phyloP scores from a whole-genome alignment of 37 sponge, comb jelly and placozoan species.

The Amphimedon queenslandica region DNA sequence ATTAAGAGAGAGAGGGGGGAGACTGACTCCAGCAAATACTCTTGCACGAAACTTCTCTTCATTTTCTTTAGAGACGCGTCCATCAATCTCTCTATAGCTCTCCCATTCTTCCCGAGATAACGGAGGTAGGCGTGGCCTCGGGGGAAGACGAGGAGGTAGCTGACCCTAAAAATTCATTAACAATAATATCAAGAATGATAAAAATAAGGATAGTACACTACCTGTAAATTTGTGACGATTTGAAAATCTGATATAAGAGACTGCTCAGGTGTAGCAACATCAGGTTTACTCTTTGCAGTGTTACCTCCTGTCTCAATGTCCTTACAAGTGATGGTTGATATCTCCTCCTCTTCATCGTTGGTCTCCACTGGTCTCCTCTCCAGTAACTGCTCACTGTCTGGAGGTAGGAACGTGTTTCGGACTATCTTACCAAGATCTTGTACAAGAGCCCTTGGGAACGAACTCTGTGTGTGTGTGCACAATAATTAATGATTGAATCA shows the following conservation, averaged over 20 bases:
- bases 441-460: too few species aligned
- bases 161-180: slow-evolving; percentile 41
- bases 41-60: slow-evolving; percentile 50
- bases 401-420: too few species aligned
- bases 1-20: not conserved
- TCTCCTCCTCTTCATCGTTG: slow-evolving; percentile 41
- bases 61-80: slow-evolving; percentile 39
- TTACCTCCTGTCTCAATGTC: slow-evolving; percentile 16
- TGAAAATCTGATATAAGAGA: slow-evolving; percentile 70
- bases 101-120: slow-evolving; percentile 78
- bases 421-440: too few species aligned
- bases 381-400: too few species aligned
- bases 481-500: too few species aligned
- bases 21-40: slow-evolving; percentile 77
- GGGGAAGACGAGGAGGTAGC: slow-evolving; percentile 40
- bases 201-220: not conserved
- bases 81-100: slow-evolving; percentile 52
- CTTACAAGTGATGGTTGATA: slow-evolving; percentile 37
- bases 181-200: not conserved
- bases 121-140: slow-evolving; percentile 37
- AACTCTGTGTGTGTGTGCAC: too few species aligned
- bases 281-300: not conserved
- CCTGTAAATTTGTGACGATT: slow-evolving; percentile 67
- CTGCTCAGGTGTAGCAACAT: slow-evolving; percentile 57
- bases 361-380: slow-evolving; percentile 46